Conservation (phyloP, 1,140 invertebrate species). For the Drosophila tsacasi region DNA sequence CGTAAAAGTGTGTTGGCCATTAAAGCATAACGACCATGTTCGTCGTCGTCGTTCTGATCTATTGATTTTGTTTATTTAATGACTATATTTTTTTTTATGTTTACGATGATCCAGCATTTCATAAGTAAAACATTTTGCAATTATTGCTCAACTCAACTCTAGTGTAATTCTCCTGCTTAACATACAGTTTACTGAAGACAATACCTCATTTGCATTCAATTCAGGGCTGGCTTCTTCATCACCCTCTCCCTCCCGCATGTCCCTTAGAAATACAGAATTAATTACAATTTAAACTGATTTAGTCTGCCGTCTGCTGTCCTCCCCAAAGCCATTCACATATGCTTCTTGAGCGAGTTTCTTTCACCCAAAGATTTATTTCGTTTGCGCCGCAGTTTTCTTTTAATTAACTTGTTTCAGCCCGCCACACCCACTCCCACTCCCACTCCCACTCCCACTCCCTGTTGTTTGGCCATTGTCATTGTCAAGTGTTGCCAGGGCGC, state of each 20-base stretch:
- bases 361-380: constrained; percentile 68
- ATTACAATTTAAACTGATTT: constrained; percentile 76
- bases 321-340: constrained; percentile 8
- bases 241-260: not conserved
- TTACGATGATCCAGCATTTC: not conserved
- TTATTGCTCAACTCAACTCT: not conserved
- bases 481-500: constrained; percentile 76
- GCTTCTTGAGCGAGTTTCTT: constrained; percentile 7
- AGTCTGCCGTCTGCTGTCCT: constrained; percentile 2
- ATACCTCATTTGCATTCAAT: constrained; percentile 7
- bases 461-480: constrained; percentile 65
- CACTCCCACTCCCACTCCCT: too few species aligned
- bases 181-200: too few species aligned
- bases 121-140: too few species aligned
- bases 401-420: constrained; percentile 75
- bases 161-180: too few species aligned
- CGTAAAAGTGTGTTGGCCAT: constrained; percentile 56
- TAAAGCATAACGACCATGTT: constrained; percentile 26
- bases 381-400: constrained; percentile 79
- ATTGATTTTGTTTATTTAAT: not conserved
- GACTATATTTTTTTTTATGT: not conserved
- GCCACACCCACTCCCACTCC: too few species aligned
- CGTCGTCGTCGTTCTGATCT: not conserved
- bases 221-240: not conserved
- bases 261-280: constrained; percentile 54